phyloP scores from a whole-genome alignment of 2,888 invertebrate species.

The Zelleria hepariella region DNA sequence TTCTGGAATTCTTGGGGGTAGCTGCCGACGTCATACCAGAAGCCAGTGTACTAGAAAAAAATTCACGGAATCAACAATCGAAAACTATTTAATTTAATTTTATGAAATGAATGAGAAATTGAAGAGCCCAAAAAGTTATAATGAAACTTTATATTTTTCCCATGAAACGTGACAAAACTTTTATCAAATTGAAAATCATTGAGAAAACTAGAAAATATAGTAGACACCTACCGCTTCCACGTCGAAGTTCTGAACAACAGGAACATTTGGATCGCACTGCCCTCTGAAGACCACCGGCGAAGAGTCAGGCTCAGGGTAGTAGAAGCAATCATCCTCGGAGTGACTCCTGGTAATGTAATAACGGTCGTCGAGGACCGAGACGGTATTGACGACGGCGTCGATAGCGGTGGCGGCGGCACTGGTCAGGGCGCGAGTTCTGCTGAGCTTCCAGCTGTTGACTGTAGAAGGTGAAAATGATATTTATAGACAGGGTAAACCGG shows the following conservation, averaged over 20 bases:
- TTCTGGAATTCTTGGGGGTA: slow-evolving; percentile 28
- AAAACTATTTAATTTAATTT: neutral
- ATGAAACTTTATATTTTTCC: too few relatives aligned
- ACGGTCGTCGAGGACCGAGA: slow-evolving; percentile 31
- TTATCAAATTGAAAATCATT: neutral
- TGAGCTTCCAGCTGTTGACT: slow-evolving; percentile 49
- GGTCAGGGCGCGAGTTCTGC: slow-evolving; percentile 29
- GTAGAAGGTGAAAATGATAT: slow-evolving; percentile 10
- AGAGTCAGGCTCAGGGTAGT: slow-evolving; percentile 29
- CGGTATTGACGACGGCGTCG: slow-evolving; percentile 22
- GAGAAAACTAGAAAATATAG: too few relatives aligned
- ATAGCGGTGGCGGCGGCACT: slow-evolving; percentile 22
- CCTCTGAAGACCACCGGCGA: slow-evolving; percentile 37
- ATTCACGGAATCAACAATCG: neutral
- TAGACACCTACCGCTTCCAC: slow-evolving; percentile 3
- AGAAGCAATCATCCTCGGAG: slow-evolving; percentile 38
- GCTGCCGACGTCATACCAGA: slow-evolving; percentile 29
- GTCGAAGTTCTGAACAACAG: slow-evolving; percentile 12
- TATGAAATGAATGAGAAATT: neutral
- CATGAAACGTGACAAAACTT: too few relatives aligned
- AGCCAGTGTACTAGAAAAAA: slow-evolving; percentile 25
- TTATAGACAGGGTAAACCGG: too few relatives aligned
- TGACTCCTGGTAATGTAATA: slow-evolving; percentile 33
- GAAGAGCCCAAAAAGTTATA: too few relatives aligned
- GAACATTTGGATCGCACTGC: slow-evolving; percentile 23